Percentiles rank a stretch among this genome's conserved stretches.
Evolutionary conservation across 2,797 vertebrate genomes (phyloP).

Genomic region (Pseudochromis fuscus): DNA sequence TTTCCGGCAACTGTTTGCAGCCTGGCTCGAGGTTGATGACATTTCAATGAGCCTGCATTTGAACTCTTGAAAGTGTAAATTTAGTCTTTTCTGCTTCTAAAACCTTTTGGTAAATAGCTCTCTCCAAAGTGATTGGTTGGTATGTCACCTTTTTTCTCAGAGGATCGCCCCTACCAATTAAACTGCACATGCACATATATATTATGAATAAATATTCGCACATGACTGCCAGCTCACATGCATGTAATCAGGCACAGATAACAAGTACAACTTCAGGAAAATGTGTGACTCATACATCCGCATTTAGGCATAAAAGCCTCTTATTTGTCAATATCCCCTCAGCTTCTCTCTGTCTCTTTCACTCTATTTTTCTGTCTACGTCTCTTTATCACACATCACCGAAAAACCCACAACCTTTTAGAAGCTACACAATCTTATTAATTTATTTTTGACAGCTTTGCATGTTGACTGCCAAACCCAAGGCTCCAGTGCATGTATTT

Average conservation of each 20-base stretch:
- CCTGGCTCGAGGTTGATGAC: conserved; percentile 24
- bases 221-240: conserved; percentile 16
- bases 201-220: too few species aligned
- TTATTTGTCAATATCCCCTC: conserved; percentile 22
- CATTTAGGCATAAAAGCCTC: conserved; percentile 38
- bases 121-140: conserved; percentile 28
- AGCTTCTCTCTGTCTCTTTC: conserved; percentile 1
- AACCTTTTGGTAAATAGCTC: conserved; percentile 24
- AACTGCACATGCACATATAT: conserved; percentile 29
- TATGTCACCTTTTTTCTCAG: conserved; percentile 32
- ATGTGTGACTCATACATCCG: conserved; percentile 43
- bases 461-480: conserved; percentile 26
- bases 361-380: not conserved
- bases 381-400: not conserved
- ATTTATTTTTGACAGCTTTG: conserved; percentile 18
- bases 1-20: conserved; percentile 8
- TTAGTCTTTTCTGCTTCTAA: conserved; percentile 17
- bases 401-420: conserved; percentile 18
- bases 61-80: conserved; percentile 40
- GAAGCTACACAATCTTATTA: conserved; percentile 3
- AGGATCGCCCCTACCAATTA: conserved; percentile 6
- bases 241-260: conserved; percentile 43
- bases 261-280: conserved; percentile 45
- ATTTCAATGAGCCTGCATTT: conserved; percentile 43
- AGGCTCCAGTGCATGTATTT: conserved; percentile 27